These are phyloP conservation scores for Archips crataeganus DNA, from an alignment of 2,888 invertebrate genomes.

Conservation along the genomic window DNA sequence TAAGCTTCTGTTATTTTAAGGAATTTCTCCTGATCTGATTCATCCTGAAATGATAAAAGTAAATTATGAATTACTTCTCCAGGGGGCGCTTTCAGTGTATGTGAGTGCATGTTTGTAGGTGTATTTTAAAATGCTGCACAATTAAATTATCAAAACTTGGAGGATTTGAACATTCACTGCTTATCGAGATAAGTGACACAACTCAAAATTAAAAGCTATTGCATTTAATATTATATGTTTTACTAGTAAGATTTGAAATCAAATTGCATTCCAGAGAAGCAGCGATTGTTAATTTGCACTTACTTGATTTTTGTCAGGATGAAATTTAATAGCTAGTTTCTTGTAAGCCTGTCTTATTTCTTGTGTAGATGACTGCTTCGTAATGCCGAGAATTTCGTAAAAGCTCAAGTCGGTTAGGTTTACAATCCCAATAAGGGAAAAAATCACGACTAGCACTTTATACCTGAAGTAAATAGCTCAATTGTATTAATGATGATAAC, in stretches of 20 bases:
- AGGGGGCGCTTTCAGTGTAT: neutral
- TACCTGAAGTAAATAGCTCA: constrained; percentile 57
- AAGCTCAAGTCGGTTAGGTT: constrained; percentile 68
- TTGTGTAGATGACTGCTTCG: constrained; percentile 87
- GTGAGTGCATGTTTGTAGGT: neutral
- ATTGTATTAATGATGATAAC: neutral
- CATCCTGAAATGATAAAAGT: constrained; percentile 83
- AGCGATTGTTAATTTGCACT: neutral
- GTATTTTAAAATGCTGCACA: neutral
- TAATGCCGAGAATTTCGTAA: constrained; percentile 89
- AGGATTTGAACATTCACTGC: neutral
- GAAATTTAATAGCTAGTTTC: constrained; percentile 89
- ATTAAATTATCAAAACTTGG: neutral
- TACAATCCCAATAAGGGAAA: constrained; percentile 57
- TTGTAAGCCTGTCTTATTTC: constrained; percentile 93
- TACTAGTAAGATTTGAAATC: too few relatives aligned
- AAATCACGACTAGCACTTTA: constrained; percentile 55
- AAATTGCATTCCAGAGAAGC: too few relatives aligned
- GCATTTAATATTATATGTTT: too few relatives aligned
- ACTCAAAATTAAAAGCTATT: too few relatives aligned
- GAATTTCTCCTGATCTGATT: constrained; percentile 90
- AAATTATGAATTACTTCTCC: neutral
- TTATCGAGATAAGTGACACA: too few relatives aligned
- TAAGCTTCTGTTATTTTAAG: constrained; percentile 93
- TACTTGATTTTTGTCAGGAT: constrained; percentile 91